Evolutionary conservation across 2,888 invertebrate genomes (phyloP), one percentile per base, ranked within the genome.

Genomic region (Melanchra persicariae): DNA sequence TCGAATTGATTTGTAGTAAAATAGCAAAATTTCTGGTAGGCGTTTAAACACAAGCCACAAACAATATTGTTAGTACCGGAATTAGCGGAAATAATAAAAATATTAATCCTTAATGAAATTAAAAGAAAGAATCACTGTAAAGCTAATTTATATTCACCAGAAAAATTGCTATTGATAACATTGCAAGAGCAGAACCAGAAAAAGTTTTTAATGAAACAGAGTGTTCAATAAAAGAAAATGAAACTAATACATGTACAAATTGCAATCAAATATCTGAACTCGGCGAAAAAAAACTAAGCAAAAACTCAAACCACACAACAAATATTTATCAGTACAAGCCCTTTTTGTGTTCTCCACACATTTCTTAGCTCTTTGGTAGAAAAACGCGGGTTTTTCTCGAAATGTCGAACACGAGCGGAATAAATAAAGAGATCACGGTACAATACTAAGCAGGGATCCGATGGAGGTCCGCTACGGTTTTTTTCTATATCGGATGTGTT

Each of bases 351-450:
- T 81, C 82, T 85, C 80, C 30, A 62, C 86, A 87, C 85, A 87
- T 84, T 89, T 88, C 87, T 85, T 84, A 81, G 78, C 85, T 84
- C 81, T 62, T 40, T 65, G 70, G 47, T 73, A 76, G 64, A 70
- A 70, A 76, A 72, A 78, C 61, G 61, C 55, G 70, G 72, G 68
- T 63, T 65, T 76, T 79, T 65, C 72, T 63, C 55, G 52, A 26
- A 72, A 74, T 66, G 64, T 55, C 74, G 85, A 86, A 90, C 91
- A 92, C 83, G 92, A 84, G 73, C 71, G 71, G 93, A 93, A 93
- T 93, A 91, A 88, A 87, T 90, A 93, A 92, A 83, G 74, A 88
- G 88, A 83, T 84, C 70, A 83, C 82, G 81, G 90, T 91, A 92
- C 88, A 90, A 89, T 88, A 85, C 84, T 86, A 88, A 89, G 86